Percentiles rank a stretch among this genome's conserved stretches.
Evolutionary conservation across 2,797 vertebrate genomes (phyloP).

Genomic region (Chaetodon trifasciatus): DNA sequence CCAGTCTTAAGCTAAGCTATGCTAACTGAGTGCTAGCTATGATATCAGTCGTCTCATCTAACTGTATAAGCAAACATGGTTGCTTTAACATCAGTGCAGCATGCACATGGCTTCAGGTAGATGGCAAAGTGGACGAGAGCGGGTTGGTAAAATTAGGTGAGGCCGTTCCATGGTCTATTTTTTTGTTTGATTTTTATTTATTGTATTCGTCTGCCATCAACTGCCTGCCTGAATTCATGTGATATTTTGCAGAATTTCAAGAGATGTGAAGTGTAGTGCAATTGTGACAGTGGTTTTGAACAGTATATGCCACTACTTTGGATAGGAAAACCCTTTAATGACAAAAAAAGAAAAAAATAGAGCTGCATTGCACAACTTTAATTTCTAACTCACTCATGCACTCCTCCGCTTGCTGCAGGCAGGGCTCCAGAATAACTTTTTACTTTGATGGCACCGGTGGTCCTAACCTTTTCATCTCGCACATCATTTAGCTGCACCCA

Average conservation of each 20-base stretch:
- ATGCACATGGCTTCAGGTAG: background rate
- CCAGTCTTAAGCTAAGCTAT: slow-evolving; percentile 15
- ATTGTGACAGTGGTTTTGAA: too few relatives aligned
- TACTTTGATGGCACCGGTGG: too few relatives aligned
- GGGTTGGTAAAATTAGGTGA: background rate
- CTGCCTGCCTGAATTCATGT: background rate
- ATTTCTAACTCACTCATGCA: background rate
- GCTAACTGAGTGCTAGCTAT: background rate
- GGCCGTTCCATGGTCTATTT: too few relatives aligned
- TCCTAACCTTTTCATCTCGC: too few relatives aligned
- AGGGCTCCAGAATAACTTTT: too few relatives aligned
- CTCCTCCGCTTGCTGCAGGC: background rate
- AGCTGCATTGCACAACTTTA: background rate
- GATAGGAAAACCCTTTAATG: background rate
- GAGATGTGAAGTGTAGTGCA: background rate
- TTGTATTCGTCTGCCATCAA: too few relatives aligned
- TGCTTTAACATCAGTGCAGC: background rate
- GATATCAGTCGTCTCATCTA: too few relatives aligned
- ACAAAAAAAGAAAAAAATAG: background rate
- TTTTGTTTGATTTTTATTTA: too few relatives aligned
- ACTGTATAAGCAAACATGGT: background rate
- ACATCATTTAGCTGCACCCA: too few relatives aligned
- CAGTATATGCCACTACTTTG: too few relatives aligned
- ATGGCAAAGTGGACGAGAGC: too few relatives aligned
- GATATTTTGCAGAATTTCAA: background rate